Evolutionary conservation across 2,888 invertebrate species (phyloP).

Genomic region (Magallana nippona): DNA sequence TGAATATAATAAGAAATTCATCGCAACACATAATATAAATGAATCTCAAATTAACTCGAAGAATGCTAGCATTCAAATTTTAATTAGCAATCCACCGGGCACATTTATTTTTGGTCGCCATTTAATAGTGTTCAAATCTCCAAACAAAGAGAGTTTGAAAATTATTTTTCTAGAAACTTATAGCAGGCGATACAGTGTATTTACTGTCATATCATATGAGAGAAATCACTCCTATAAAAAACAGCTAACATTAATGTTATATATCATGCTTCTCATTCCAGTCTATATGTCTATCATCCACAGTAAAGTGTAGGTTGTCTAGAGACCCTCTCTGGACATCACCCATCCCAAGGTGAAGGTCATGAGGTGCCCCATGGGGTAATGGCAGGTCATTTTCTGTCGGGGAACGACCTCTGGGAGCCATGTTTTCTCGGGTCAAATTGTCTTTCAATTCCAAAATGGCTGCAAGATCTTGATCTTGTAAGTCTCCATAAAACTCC

Average conservation of each 20-base stretch:
- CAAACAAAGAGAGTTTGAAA: too few species aligned
- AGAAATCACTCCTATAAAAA: neutral
- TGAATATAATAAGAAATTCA: too few species aligned
- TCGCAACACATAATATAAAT: too few species aligned
- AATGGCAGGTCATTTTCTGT: neutral
- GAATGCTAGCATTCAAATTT: too few species aligned
- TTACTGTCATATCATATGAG: neutral
- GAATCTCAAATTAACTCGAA: too few species aligned
- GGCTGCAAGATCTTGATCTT: slow-evolving; percentile 60
- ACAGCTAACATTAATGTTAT: neutral
- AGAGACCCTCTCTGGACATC: slow-evolving; percentile 11
- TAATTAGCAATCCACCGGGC: too few species aligned
- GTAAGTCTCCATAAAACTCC: slow-evolving; percentile 54
- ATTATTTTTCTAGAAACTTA: too few species aligned
- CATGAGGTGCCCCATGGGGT: slow-evolving; percentile 9
- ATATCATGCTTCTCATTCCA: slow-evolving; percentile 35
- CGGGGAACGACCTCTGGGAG: neutral
- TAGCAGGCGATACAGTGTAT: too few species aligned
- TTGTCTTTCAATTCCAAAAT: slow-evolving; percentile 65
- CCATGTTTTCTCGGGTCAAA: slow-evolving; percentile 45
- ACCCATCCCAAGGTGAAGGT: neutral
- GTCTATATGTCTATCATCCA: slow-evolving; percentile 25
- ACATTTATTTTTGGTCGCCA: too few species aligned
- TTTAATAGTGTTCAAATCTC: too few species aligned
- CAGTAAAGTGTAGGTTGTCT: slow-evolving; percentile 35